Evolutionary conservation across 1,140 invertebrate species (phyloP).

Genomic region (Cydia amplana): DNA sequence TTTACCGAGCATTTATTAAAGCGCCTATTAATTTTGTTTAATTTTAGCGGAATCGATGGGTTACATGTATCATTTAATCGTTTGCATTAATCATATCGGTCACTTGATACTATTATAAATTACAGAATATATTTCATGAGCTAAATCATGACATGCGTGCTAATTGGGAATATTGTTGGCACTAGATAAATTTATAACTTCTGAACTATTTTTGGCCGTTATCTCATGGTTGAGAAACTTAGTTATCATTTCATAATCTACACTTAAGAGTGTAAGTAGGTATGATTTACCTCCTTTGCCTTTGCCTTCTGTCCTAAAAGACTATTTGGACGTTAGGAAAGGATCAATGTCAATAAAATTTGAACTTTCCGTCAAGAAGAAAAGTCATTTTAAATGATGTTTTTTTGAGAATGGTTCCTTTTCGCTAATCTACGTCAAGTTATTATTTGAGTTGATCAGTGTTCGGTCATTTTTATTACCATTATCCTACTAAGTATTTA

Average conservation of each 20-base stretch:
- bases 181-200: neutral
- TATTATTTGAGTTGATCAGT: no score
- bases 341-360: no score
- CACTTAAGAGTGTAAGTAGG: no score
- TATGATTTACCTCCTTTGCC: no score
- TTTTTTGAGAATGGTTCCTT: no score
- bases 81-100: conserved; percentile 7
- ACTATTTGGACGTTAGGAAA: no score
- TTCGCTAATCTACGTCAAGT: no score
- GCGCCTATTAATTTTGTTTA: conserved; percentile 42
- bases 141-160: conserved; percentile 1
- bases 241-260: neutral
- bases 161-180: neutral
- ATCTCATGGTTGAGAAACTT: neutral
- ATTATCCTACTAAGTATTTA: no score
- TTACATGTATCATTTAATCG: conserved; percentile 28
- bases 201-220: neutral
- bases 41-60: conserved; percentile 38
- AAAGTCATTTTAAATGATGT: no score
- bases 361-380: no score
- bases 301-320: no score
- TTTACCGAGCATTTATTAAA: conserved; percentile 45
- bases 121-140: neutral
- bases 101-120: conserved; percentile 8
- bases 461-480: no score